phyloP scores from a whole-genome alignment of 2,113 vertebrate species.

The Ochotona princeps region DNA sequence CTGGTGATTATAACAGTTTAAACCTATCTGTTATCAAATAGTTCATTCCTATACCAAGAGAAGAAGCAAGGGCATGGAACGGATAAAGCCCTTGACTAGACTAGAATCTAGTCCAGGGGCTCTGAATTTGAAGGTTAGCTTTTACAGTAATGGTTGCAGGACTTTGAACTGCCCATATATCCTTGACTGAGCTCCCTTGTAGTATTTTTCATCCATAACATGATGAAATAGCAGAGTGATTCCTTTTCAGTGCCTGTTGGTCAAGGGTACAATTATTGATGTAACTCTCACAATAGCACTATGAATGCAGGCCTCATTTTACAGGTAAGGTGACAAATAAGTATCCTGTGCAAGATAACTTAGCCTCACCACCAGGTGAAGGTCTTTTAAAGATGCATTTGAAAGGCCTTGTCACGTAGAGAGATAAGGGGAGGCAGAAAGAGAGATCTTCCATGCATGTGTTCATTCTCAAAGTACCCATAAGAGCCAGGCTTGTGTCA shows the following conservation, averaged over 20 bases:
- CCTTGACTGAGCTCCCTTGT: neutral
- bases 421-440: too few species aligned
- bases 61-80: neutral
- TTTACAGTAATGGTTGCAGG: neutral
- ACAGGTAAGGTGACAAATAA: neutral
- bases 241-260: neutral
- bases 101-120: neutral
- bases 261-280: neutral
- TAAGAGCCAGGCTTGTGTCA: too few species aligned
- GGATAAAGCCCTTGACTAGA: neutral
- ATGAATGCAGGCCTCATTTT: neutral
- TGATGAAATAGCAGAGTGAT: neutral
- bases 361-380: too few species aligned
- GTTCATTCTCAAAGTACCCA: too few species aligned
- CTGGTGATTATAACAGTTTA: neutral
- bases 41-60: conserved; percentile 1
- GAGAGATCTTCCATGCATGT: too few species aligned
- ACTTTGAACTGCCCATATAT: neutral
- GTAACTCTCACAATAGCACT: neutral
- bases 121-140: neutral
- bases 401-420: too few species aligned
- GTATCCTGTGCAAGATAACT: neutral
- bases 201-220: neutral
- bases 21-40: neutral
- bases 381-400: too few species aligned